Conservation (phyloP, 2,888 invertebrate species). For the Chymomyza fuscimana region DNA sequence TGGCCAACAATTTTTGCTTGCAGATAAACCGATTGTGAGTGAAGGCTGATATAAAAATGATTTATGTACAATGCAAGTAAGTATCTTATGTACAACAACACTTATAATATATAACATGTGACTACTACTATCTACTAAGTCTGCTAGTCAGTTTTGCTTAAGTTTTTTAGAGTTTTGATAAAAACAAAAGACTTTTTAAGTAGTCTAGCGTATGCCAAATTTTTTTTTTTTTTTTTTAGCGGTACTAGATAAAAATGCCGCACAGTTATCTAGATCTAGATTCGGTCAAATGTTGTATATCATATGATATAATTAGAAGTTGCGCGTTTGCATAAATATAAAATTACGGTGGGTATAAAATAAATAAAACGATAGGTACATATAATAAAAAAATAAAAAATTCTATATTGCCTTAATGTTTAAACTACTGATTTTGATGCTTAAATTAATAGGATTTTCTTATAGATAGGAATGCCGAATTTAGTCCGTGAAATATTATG, state of each 20-base stretch:
- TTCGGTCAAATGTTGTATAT: neutral
- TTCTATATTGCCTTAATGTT: too few relatives aligned
- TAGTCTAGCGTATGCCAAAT: neutral
- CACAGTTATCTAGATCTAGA: neutral
- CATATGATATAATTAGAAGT: neutral
- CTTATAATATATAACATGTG: neutral
- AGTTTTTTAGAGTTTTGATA: neutral
- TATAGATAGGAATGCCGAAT: too few relatives aligned
- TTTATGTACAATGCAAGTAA: neutral
- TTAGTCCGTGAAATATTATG: too few relatives aligned
- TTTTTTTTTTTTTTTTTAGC: neutral
- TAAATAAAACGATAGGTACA: too few relatives aligned
- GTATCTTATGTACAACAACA: neutral
- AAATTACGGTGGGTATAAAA: neutral
- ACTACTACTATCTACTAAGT: neutral
- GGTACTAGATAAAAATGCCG: neutral
- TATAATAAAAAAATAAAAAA: too few relatives aligned
- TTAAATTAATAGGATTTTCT: too few relatives aligned
- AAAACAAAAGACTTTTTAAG: neutral
- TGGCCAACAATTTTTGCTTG: slow-evolving; percentile 25
- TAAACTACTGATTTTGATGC: too few relatives aligned
- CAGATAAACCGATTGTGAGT: slow-evolving; percentile 12
- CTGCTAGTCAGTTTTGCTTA: neutral
- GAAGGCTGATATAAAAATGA: neutral
- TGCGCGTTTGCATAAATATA: neutral